Percentiles rank a stretch among this genome's conserved stretches.
These are phyloP conservation scores for Drosophila meridiana DNA, from an alignment of 2,888 invertebrate genomes.

Conservation along the genomic window DNA sequence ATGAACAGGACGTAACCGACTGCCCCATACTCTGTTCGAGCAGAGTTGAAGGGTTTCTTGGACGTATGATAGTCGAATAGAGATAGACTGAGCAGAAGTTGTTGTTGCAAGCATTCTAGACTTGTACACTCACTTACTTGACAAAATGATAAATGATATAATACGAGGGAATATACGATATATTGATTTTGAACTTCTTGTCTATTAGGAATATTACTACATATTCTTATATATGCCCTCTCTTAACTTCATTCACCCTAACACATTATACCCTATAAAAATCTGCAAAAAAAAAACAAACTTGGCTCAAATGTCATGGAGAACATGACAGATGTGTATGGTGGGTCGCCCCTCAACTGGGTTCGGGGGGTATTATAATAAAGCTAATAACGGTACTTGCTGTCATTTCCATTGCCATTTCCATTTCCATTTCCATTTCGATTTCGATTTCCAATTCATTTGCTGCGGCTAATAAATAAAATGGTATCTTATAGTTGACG, in stretches of 20 bases:
- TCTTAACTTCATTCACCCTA: background rate
- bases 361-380: background rate
- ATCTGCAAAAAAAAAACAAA: background rate
- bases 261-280: background rate
- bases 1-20: background rate
- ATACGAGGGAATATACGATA: background rate
- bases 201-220: too few species aligned
- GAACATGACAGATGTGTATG: background rate
- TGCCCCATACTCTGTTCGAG: background rate
- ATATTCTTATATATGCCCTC: background rate
- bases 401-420: conserved; percentile 5
- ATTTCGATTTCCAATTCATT: conserved; percentile 15
- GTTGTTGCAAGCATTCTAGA: background rate
- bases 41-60: background rate
- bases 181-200: too few species aligned
- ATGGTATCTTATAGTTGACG: conserved; percentile 19
- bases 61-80: too few species aligned
- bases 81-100: background rate
- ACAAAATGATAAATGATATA: background rate
- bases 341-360: background rate
- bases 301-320: background rate
- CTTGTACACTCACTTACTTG: background rate
- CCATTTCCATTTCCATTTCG: background rate
- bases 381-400: conserved; percentile 7
- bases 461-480: conserved; percentile 16